Percentiles rank a stretch among this genome's conserved stretches.
These are phyloP conservation scores for Meliscaeva auricollis DNA, from an alignment of 2,888 invertebrate species.

Conservation along the genomic window DNA sequence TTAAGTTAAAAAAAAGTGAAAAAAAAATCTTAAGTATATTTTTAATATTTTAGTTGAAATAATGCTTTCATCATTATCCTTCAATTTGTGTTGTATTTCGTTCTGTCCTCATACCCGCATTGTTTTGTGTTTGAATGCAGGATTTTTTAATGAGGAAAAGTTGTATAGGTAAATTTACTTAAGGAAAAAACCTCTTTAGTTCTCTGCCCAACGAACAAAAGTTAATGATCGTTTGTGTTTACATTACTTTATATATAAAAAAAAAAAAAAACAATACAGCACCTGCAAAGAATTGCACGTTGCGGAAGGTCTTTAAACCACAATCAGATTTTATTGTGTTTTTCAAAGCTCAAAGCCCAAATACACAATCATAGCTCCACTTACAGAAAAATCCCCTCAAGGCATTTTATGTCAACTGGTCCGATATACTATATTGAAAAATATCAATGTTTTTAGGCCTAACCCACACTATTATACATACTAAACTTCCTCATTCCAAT, in stretches of 20 bases:
- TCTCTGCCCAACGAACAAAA: neutral
- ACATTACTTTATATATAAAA: neutral
- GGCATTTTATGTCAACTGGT: conserved; percentile 22
- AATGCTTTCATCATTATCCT: conserved; percentile 8
- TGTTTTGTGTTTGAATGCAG: too few species aligned
- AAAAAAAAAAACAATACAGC: conserved; percentile 12
- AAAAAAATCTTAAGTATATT: too few species aligned
- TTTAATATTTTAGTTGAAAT: neutral
- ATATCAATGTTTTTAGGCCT: conserved; percentile 27
- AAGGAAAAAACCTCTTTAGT: neutral
- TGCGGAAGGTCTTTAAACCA: conserved; percentile 31
- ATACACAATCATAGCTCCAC: neutral
- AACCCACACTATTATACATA: conserved; percentile 12
- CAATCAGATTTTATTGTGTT: conserved; percentile 65
- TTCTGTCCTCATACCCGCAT: neutral
- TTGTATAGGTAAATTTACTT: neutral
- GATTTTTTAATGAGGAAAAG: conserved; percentile 28
- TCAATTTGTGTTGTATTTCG: neutral
- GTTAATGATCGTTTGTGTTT: neutral
- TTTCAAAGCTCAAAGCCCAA: neutral
- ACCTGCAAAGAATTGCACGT: conserved; percentile 30
- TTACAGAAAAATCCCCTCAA: neutral
- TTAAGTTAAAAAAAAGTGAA: too few species aligned
- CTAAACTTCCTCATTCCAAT: conserved; percentile 23
- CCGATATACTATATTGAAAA: conserved; percentile 41